Conservation (phyloP, 2,888 invertebrate species). For the Sarcophaga carnaria region DNA sequence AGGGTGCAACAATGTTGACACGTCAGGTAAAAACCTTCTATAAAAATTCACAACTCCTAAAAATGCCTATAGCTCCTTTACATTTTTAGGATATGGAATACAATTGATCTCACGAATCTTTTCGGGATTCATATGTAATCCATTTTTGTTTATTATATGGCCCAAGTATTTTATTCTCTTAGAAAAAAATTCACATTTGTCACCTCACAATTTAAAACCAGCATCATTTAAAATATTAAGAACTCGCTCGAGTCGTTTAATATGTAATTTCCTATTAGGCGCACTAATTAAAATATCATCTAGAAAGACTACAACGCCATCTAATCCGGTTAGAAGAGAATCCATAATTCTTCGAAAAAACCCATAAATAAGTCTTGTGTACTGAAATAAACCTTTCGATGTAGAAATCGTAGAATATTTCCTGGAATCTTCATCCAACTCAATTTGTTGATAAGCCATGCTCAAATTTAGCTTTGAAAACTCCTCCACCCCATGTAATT, state of each 20-base stretch:
- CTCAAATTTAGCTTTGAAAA: slow-evolving; percentile 40
- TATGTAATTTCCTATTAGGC: slow-evolving; percentile 68
- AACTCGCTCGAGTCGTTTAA: slow-evolving; percentile 71
- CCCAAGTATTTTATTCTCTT: slow-evolving; percentile 71
- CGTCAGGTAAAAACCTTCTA: background rate
- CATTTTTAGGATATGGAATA: slow-evolving; percentile 66
- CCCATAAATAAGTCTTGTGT: slow-evolving; percentile 74
- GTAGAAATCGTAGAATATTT: slow-evolving; percentile 56
- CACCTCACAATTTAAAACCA: slow-evolving; percentile 71
- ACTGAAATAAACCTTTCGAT: slow-evolving; percentile 67
- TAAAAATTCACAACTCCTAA: slow-evolving; percentile 65
- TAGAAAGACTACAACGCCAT: slow-evolving; percentile 11
- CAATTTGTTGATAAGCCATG: slow-evolving; percentile 60
- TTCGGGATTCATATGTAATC: slow-evolving; percentile 72
- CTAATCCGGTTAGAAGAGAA: too few species aligned
- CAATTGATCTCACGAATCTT: slow-evolving; percentile 73
- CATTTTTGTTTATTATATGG: slow-evolving; percentile 73
- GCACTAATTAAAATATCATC: slow-evolving; percentile 76
- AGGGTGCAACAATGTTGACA: background rate
- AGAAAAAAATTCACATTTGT: too few species aligned
- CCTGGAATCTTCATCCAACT: slow-evolving; percentile 73
- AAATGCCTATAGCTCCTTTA: slow-evolving; percentile 42
- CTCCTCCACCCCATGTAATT: slow-evolving; percentile 47
- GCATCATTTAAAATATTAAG: slow-evolving; percentile 70
- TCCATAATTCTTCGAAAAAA: slow-evolving; percentile 73